Conservation (phyloP, 2,797 vertebrate species). For the Tarsius wallacei region DNA sequence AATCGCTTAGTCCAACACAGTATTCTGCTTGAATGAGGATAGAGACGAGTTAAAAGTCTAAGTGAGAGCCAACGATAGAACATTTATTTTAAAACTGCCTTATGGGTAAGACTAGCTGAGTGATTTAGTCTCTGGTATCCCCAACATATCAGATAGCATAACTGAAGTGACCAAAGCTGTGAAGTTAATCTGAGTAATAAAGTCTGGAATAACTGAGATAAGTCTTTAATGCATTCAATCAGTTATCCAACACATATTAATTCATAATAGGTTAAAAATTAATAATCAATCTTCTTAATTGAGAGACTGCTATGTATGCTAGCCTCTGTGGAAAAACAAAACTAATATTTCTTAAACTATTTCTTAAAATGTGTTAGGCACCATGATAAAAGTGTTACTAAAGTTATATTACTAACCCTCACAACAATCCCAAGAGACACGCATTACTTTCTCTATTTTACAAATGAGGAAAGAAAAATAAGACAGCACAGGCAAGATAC, state of each 20-base stretch:
- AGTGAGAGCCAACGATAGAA: neutral
- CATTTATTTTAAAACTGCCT: constrained; percentile 61
- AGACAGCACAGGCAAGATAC: neutral
- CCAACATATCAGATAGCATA: neutral
- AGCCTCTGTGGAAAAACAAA: constrained; percentile 22
- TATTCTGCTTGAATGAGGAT: neutral
- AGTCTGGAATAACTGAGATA: neutral
- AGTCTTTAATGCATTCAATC: neutral
- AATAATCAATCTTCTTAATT: neutral
- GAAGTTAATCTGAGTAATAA: constrained; percentile 14
- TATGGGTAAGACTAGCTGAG: neutral
- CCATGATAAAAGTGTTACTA: neutral
- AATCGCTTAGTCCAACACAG: neutral
- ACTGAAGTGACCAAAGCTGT: neutral
- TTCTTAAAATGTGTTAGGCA: constrained; percentile 47
- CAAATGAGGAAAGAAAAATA: neutral
- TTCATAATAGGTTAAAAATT: neutral
- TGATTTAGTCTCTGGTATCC: neutral
- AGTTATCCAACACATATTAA: constrained; percentile 3
- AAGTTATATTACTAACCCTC: neutral
- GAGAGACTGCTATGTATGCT: neutral
- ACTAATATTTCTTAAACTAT: neutral
- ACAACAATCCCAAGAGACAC: neutral
- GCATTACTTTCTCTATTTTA: neutral
- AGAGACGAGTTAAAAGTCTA: neutral